A percentile compares a stretch with the other conserved stretches of the same genome.
phyloP scores from a whole-genome alignment of 1,140 invertebrate species.

The Panagrolaimus sp. region DNA sequence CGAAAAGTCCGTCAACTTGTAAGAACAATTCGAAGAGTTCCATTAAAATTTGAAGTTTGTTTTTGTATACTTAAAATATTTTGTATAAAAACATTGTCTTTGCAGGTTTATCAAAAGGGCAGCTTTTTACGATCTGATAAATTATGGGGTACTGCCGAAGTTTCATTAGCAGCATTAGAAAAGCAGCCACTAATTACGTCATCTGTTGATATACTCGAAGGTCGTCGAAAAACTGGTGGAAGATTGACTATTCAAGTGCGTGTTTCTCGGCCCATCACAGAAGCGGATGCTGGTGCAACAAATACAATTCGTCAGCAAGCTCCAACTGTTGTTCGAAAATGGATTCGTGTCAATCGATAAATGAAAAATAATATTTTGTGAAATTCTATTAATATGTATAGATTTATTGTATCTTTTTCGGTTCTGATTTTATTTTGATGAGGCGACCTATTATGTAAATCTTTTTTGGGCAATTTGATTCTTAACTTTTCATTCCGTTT shows the following conservation, averaged over 20 bases:
- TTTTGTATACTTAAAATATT: neutral
- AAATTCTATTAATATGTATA: too few species aligned
- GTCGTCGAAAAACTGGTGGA: neutral
- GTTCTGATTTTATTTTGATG: too few species aligned
- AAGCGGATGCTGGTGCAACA: neutral
- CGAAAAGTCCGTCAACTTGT: neutral
- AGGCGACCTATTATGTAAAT: too few species aligned
- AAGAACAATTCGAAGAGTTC: neutral
- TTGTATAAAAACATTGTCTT: neutral
- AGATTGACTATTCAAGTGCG: slow-evolving; percentile 4
- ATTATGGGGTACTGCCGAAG: neutral
- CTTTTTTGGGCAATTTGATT: too few species aligned
- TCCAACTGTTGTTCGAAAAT: neutral
- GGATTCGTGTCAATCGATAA: slow-evolving; percentile 10
- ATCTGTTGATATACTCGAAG: neutral
- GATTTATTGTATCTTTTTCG: too few species aligned
- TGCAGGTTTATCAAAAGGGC: slow-evolving; percentile 2
- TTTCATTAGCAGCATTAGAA: neutral
- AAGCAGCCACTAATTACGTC: slow-evolving; percentile 1
- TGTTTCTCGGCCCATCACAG: neutral
- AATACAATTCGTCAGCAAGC: neutral
- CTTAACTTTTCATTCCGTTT: too few species aligned
- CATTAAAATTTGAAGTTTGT: slow-evolving; percentile 8
- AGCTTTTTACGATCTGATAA: slow-evolving; percentile 4
- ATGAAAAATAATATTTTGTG: too few species aligned